Evolutionary conservation across 2,113 vertebrate species (phyloP).

Genomic region (Marcusenius ussheri): DNA sequence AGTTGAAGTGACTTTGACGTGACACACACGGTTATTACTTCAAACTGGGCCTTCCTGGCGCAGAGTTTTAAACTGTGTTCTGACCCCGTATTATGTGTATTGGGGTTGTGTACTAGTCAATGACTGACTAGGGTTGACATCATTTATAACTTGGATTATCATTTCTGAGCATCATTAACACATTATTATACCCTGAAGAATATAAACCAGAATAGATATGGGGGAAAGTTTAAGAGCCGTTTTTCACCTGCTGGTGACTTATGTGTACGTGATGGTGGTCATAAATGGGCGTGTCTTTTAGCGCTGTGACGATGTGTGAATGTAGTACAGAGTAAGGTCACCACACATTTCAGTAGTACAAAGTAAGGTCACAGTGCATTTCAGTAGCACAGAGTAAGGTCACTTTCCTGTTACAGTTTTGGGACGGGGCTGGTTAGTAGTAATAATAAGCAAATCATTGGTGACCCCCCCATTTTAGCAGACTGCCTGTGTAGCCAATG

Average conservation of each 20-base stretch:
- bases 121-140: neutral
- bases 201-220: neutral
- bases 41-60: neutral
- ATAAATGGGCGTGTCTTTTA: neutral
- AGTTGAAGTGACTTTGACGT: neutral
- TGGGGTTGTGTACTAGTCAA: neutral
- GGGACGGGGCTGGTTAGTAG: neutral
- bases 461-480: conserved; percentile 8
- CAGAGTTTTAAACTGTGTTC: neutral
- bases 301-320: neutral
- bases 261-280: neutral
- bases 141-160: neutral
- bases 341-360: neutral
- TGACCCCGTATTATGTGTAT: neutral
- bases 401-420: neutral
- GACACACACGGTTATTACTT: neutral
- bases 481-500: neutral
- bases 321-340: neutral
- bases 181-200: neutral
- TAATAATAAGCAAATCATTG: neutral
- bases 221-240: neutral
- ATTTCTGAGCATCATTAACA: neutral
- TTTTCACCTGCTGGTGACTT: neutral
- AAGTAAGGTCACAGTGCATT: neutral
- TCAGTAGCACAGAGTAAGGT: neutral